Conservation (phyloP, 2,113 vertebrate species). For the Albula goreensis region DNA sequence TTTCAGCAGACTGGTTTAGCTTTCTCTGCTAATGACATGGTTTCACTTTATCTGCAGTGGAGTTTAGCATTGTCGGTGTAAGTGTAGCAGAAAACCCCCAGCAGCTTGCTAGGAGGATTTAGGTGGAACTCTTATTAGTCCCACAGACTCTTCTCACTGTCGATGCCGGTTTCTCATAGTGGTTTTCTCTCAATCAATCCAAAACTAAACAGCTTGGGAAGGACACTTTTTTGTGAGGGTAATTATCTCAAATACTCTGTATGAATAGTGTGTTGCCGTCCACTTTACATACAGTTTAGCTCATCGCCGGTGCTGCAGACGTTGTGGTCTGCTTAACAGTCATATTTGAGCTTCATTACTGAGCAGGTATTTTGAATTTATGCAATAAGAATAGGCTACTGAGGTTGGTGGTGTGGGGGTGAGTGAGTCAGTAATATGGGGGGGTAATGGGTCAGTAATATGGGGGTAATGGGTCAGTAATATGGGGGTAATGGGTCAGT, state of each 20-base stretch:
- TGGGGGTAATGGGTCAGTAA: no score
- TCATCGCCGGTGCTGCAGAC: neutral
- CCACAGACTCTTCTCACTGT: neutral
- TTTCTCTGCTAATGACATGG: constrained; percentile 7
- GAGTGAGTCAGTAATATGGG: no score
- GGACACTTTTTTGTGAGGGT: neutral
- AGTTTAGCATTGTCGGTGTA: constrained; percentile 9
- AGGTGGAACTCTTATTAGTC: neutral
- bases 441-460: no score
- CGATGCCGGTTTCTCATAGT: neutral
- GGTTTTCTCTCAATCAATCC: neutral
- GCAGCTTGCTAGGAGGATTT: neutral
- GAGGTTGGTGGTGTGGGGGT: no score
- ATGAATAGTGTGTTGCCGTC: neutral
- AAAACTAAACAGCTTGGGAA: neutral
- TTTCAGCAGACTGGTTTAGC: neutral
- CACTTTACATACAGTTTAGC: neutral
- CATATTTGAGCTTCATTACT: neutral
- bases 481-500: no score
- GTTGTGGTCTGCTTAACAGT: neutral
- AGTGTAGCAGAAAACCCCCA: constrained; percentile 2
- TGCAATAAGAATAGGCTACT: no score
- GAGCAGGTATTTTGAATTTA: neutral
- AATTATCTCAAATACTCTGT: neutral
- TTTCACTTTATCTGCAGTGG: constrained; percentile 6